Evolutionary conservation across 2,797 vertebrate genomes (phyloP), one percentile per base, ranked within the genome.

Genomic region (Taeniopygia guttata): DNA sequence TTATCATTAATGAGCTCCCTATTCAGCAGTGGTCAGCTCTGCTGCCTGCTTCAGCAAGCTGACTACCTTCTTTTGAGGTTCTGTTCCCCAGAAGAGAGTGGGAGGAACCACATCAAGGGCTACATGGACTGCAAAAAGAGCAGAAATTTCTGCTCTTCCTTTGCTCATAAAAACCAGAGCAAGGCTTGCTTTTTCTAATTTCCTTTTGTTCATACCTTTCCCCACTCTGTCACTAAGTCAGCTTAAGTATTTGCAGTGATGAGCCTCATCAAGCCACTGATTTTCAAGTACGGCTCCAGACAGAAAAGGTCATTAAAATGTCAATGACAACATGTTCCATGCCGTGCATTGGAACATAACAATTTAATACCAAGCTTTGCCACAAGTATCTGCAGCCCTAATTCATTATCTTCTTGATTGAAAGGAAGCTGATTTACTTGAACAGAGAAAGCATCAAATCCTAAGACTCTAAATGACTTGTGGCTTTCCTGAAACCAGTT

Each of bases 241-340:
- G 12, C 54, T 81, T 54, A 93, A 78, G 43, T 72, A 51, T 91
- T 83, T 80, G 55, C 66, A 81, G 59, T 83, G 64, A 77, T 78
- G 29, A 84, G 29, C 69, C 29, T 75, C 32, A 75, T 89, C 82
- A 91, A 81, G 40, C 20, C 27, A 42, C 62, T 78, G 93, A 84
- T 81, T 89, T 93, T 95, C 73, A 91, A 92, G 63, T 48, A 81
- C 54, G 89, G 23, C 46, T 89, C 9, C 72, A 60, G 43, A 92
- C 43, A 85, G 67, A 79, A 93, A 87, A 92, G 54, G 67, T 91
- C 32, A 7, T 89, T 89, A 87, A 93, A 91, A 90, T 92, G 89
- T 95, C 84, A 95, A 3, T 87, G 77, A 67, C 63, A 76, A 3
- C 70, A 69, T n/a, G 40, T 77, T 19, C 46, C 36, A 16, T 77